phyloP scores from a whole-genome alignment of 2,888 invertebrate genomes.

The Cecidostiba fungosa region DNA sequence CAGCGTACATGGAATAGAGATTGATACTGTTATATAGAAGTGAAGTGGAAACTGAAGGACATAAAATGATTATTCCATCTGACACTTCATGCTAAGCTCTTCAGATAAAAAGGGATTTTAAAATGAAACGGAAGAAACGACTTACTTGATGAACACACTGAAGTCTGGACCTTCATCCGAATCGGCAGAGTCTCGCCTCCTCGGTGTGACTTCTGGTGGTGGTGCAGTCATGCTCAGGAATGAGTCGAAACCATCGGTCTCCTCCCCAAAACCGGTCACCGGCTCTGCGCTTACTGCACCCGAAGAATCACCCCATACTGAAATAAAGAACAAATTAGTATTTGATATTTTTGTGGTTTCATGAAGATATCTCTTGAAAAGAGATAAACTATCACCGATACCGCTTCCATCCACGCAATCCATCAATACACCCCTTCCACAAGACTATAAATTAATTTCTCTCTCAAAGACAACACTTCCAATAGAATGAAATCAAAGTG shows the following conservation, averaged over 20 bases:
- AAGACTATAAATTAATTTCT: background rate
- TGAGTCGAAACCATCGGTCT: slow-evolving; percentile 88
- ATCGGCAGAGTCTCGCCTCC: slow-evolving; percentile 86
- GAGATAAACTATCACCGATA: background rate
- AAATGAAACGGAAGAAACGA: background rate
- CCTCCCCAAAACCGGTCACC: slow-evolving; percentile 85
- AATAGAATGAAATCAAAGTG: background rate
- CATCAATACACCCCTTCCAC: background rate
- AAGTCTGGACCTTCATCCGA: slow-evolving; percentile 91
- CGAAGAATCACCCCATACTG: slow-evolving; percentile 80
- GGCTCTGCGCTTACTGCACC: slow-evolving; percentile 71
- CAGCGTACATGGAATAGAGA: too few species aligned
- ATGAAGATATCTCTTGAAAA: slow-evolving; percentile 18
- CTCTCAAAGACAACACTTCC: background rate
- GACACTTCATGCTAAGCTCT: background rate
- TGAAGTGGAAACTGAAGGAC: too few species aligned
- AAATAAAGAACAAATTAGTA: slow-evolving; percentile 34
- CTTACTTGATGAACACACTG: slow-evolving; percentile 89
- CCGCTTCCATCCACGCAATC: background rate
- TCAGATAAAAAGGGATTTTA: background rate
- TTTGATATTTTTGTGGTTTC: background rate
- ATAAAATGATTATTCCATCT: background rate
- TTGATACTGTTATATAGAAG: too few species aligned
- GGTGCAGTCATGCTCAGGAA: slow-evolving; percentile 91
- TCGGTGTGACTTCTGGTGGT: slow-evolving; percentile 85